Conservation (phyloP, 2,113 vertebrate species). For the Dasyornis broadbenti region DNA sequence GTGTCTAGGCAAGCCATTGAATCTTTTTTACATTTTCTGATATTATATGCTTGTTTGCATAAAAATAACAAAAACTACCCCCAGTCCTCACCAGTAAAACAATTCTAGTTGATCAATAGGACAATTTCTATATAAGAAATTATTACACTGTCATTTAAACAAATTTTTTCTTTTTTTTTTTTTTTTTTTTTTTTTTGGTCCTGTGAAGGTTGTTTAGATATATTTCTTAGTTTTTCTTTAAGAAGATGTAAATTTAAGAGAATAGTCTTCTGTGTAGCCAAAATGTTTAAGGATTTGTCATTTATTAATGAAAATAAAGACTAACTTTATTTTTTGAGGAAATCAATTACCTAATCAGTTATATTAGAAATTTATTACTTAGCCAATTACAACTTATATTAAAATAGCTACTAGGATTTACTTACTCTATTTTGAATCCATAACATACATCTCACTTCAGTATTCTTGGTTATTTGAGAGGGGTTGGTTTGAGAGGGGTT, state of each 20-base stretch:
- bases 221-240: background rate
- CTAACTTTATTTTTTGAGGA: background rate
- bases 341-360: background rate
- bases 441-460: background rate
- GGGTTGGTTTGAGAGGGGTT: background rate
- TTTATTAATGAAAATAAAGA: slow-evolving; percentile 3
- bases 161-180: background rate
- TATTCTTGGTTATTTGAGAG: background rate
- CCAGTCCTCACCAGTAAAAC: background rate
- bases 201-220: background rate
- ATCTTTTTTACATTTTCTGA: background rate
- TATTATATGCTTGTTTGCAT: background rate
- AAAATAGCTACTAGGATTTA: background rate
- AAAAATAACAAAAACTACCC: background rate
- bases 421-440: background rate
- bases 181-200: background rate
- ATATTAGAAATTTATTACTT: background rate
- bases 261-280: background rate
- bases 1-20: background rate
- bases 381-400: background rate
- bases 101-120: background rate
- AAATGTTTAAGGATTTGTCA: background rate
- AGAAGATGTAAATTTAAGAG: background rate
- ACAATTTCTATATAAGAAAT: background rate
- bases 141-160: background rate